Percentiles rank a stretch among this genome's conserved stretches.
These are phyloP conservation scores for Osmerus mordax DNA, from an alignment of 2,113 vertebrate species.

Conservation along the genomic window DNA sequence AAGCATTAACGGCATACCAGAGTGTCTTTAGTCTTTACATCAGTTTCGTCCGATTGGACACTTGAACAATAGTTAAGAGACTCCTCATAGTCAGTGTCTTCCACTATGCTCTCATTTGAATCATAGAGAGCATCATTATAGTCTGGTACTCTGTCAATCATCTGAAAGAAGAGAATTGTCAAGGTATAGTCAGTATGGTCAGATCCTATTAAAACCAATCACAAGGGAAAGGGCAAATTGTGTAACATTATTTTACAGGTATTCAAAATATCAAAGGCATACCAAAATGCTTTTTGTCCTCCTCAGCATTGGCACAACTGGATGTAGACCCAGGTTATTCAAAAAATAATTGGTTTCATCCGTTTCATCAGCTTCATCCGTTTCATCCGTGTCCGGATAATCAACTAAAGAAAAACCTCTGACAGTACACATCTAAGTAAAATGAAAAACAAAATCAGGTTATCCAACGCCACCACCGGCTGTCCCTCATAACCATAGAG, in stretches of 20 bases:
- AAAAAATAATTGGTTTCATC: background rate
- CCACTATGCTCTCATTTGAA: background rate
- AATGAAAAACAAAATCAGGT: background rate
- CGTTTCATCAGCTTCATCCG: no score
- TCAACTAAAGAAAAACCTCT: background rate
- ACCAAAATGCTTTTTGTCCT: conserved; percentile 16
- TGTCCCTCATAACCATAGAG: no score
- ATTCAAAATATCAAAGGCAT: background rate
- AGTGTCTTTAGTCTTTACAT: no score
- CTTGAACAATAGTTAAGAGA: no score
- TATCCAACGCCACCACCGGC: no score
- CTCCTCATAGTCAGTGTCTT: no score
- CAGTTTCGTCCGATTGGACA: no score
- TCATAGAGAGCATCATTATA: conserved; percentile 3
- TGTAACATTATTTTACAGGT: background rate
- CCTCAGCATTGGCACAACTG: conserved; percentile 12
- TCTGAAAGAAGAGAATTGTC: background rate
- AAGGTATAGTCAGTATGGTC: background rate
- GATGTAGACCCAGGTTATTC: background rate
- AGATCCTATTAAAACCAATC: background rate
- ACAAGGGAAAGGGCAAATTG: background rate
- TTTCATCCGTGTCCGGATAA: background rate
- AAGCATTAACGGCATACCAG: no score
- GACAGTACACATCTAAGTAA: background rate
- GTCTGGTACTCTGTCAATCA: background rate